Percentiles rank a stretch among this genome's conserved stretches.
phyloP scores from a whole-genome alignment of 2,888 invertebrate genomes.

The Drosophila nr. perissopoda region DNA sequence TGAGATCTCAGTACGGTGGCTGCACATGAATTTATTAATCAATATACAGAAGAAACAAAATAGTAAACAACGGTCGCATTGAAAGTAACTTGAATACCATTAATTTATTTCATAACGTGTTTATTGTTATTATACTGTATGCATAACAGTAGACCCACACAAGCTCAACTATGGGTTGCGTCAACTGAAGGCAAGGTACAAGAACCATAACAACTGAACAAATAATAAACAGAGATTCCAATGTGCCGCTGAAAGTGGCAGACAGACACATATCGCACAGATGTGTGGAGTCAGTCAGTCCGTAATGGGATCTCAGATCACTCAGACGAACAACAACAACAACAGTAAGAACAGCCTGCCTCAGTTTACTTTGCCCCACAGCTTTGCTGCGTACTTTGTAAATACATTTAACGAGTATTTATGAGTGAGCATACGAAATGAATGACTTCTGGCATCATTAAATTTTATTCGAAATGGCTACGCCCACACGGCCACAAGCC shows the following conservation, averaged over 20 bases:
- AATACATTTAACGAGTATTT: constrained; percentile 76
- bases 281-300: not conserved
- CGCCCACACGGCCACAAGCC: constrained; percentile 11
- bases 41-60: not conserved
- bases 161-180: constrained; percentile 46
- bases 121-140: constrained; percentile 5
- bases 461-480: constrained; percentile 62
- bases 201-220: constrained; percentile 25
- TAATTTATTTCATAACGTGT: constrained; percentile 2
- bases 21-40: constrained; percentile 1
- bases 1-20: not conserved
- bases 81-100: not conserved
- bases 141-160: constrained; percentile 7
- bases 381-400: constrained; percentile 49
- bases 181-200: constrained; percentile 20
- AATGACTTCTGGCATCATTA: constrained; percentile 75
- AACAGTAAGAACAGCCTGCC: constrained; percentile 22
- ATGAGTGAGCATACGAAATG: constrained; percentile 69
- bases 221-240: constrained; percentile 29
- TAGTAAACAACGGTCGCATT: not conserved
- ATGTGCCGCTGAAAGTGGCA: constrained; percentile 9
- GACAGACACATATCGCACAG: not conserved
- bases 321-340: constrained; percentile 12
- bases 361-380: constrained; percentile 52
- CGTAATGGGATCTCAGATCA: constrained; percentile 19